phyloP scores from a whole-genome alignment of 2,113 vertebrate genomes.

The Pterophyllum scalare region DNA sequence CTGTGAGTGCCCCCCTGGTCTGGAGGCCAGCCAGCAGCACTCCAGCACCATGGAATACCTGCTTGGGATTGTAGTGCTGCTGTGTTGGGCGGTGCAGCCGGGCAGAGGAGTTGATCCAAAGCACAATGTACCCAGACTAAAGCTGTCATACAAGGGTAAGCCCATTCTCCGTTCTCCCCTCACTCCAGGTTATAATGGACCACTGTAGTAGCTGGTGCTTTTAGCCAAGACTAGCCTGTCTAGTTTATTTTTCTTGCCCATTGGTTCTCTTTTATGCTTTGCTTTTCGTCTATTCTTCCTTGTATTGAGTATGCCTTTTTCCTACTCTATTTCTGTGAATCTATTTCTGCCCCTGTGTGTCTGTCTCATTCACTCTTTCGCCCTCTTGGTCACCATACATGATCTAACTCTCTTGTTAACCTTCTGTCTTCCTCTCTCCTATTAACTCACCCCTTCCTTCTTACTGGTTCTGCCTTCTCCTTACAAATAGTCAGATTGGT shows the following conservation, averaged over 20 bases:
- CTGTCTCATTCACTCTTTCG: conserved; percentile 46
- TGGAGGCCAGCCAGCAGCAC: conserved; percentile 78
- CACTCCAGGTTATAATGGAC: conserved; percentile 44
- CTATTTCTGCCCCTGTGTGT: conserved; percentile 50
- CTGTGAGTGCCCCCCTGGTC: conserved; percentile 79
- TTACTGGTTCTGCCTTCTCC: conserved; percentile 37
- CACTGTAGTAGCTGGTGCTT: conserved; percentile 24
- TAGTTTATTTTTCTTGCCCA: conserved; percentile 22
- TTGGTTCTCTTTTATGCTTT: conserved; percentile 56
- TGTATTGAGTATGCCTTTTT: conserved; percentile 53
- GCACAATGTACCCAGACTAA: conserved; percentile 94
- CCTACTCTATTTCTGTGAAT: conserved; percentile 46
- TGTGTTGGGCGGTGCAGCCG: conserved; percentile 87
- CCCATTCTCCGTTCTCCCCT: conserved; percentile 37
- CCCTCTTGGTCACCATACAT: conserved; percentile 51
- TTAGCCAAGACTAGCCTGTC: conserved; percentile 15
- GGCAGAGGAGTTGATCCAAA: conserved; percentile 86
- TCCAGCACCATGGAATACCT: conserved; percentile 93
- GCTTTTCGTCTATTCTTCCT: conserved; percentile 59
- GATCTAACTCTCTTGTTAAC: conserved; percentile 46
- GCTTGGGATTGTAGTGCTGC: conserved; percentile 88
- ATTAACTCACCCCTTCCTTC: conserved; percentile 51
- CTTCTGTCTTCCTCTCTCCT: conserved; percentile 41
- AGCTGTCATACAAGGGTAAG: conserved; percentile 97
- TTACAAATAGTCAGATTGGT: conserved; percentile 76